phyloP scores from a whole-genome alignment of 2,113 vertebrate genomes.

The Rhipidura dahli region DNA sequence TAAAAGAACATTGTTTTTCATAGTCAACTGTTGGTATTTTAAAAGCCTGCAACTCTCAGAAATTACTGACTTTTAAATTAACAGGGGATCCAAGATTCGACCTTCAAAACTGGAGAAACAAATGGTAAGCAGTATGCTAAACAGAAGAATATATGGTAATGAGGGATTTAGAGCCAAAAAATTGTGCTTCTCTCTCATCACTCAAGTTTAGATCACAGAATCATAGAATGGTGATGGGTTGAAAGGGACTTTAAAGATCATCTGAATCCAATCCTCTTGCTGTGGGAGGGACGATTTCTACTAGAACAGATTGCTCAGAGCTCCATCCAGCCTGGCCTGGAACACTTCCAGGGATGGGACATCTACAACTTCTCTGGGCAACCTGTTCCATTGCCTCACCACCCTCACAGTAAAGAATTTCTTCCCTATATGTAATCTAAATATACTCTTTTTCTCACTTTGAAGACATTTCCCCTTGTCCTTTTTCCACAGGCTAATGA shows the following conservation, averaged over 20 bases:
- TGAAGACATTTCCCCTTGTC: not conserved
- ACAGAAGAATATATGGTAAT: not conserved
- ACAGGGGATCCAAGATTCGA: not conserved
- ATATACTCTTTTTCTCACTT: not conserved
- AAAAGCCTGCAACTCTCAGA: not conserved
- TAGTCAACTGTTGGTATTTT: not conserved
- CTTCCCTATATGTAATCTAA: not conserved
- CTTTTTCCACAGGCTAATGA: not conserved
- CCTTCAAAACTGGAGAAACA: not conserved
- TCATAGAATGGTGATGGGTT: not conserved
- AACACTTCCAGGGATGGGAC: not conserved
- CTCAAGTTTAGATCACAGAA: not conserved
- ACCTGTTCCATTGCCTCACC: not conserved
- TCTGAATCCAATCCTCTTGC: not conserved
- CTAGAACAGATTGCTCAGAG: not conserved
- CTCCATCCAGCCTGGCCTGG: not conserved
- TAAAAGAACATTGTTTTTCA: not conserved
- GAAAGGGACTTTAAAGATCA: not conserved
- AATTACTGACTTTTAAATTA: not conserved
- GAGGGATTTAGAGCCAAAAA: not conserved
- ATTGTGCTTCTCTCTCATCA: not conserved
- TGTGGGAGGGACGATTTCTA: not conserved
- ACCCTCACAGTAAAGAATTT: not conserved
- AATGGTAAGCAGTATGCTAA: not conserved
- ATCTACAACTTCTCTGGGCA: not conserved